These are phyloP conservation scores for Rosalia funebris DNA, from an alignment of 2,888 invertebrate genomes.

Conservation along the genomic window DNA sequence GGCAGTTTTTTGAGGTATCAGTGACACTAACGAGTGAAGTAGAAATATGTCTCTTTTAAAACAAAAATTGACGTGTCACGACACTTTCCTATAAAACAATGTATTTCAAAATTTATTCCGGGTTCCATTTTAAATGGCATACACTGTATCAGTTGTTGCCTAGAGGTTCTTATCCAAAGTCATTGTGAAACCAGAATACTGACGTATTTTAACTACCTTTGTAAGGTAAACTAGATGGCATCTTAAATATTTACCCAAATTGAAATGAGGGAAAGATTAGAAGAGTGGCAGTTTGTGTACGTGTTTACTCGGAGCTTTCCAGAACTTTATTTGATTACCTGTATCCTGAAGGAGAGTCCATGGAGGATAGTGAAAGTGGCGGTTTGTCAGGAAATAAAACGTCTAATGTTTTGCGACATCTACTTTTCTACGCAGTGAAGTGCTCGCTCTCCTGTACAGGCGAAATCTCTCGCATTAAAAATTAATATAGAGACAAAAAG, in stretches of 20 bases:
- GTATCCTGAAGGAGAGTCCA: not conserved
- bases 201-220: too few species aligned
- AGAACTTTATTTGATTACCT: not conserved
- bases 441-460: not conserved
- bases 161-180: too few species aligned
- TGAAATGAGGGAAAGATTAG: slow-evolving; percentile 3
- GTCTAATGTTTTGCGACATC: not conserved
- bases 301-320: not conserved
- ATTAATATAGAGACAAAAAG: not conserved
- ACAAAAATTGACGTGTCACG: too few species aligned
- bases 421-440: not conserved
- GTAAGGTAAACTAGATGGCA: not conserved
- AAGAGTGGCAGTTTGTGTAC: not conserved
- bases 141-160: too few species aligned
- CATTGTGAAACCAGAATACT: too few species aligned
- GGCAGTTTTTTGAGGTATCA: too few species aligned
- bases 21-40: too few species aligned
- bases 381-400: not conserved
- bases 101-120: too few species aligned
- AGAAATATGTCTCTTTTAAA: too few species aligned
- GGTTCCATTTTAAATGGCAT: too few species aligned
- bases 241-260: slow-evolving; percentile 9
- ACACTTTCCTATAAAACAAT: too few species aligned
- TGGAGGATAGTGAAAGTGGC: not conserved
- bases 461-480: not conserved